Conservation (phyloP, 1,140 invertebrate species). For the Macrobrachium rosenbergii region DNA sequence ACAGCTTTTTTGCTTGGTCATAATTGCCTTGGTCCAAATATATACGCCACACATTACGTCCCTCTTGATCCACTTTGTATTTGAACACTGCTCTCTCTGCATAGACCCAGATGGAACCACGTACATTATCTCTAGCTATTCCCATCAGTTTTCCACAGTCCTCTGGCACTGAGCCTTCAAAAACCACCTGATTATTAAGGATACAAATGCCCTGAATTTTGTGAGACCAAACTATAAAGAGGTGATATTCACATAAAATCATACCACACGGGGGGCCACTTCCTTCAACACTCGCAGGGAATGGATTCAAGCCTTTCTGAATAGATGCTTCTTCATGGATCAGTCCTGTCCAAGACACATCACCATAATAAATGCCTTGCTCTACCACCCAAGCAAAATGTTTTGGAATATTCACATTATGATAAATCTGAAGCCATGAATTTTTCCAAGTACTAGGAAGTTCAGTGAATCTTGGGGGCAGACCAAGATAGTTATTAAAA, state of each 20-base stretch:
- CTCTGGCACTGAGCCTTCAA: conserved; percentile 84
- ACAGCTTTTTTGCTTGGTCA: conserved; percentile 85
- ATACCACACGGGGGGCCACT: conserved; percentile 79
- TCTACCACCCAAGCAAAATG: conserved; percentile 90
- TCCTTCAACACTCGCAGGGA: conserved; percentile 64
- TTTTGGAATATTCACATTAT: conserved; percentile 77
- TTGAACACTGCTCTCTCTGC: conserved; percentile 87
- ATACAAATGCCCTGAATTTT: conserved; percentile 87
- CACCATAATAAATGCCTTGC: conserved; percentile 79
- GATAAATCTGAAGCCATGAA: conserved; percentile 86
- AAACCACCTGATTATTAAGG: conserved; percentile 88
- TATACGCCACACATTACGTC: conserved; percentile 89
- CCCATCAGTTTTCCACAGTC: conserved; percentile 84
- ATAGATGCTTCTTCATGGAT: conserved; percentile 66
- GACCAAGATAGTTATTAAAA: conserved; percentile 76
- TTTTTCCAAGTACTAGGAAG: conserved; percentile 74
- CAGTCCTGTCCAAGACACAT: conserved; percentile 72
- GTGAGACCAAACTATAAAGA: conserved; percentile 85
- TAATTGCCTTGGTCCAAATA: conserved; percentile 90
- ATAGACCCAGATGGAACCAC: conserved; percentile 87
- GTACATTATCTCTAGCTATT: conserved; percentile 85
- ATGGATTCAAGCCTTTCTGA: conserved; percentile 66
- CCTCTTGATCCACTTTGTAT: conserved; percentile 88
- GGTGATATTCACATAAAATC: conserved; percentile 92
- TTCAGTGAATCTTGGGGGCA: conserved; percentile 72